phyloP scores from a whole-genome alignment of 1,140 invertebrate genomes.

The Odontomachus brunneus region DNA sequence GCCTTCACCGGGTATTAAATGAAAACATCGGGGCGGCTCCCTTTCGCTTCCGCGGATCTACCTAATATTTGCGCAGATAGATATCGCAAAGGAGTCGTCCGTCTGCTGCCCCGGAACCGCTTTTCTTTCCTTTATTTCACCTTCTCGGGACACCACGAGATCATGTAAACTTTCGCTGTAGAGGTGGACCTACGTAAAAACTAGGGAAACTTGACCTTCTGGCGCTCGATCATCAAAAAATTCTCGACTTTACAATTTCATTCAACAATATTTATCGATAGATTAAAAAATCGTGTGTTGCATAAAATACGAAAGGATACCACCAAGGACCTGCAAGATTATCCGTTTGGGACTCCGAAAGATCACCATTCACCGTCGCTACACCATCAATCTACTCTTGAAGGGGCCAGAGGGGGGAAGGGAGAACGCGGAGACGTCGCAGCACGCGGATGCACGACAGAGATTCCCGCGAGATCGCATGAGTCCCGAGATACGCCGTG shows the following conservation, averaged over 20 bases:
- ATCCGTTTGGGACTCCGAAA: neutral
- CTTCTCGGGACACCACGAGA: constrained; percentile 46
- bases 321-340: neutral
- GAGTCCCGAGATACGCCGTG: constrained; percentile 67
- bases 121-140: constrained; percentile 35
- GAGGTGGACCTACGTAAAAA: neutral
- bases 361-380: neutral
- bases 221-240: neutral
- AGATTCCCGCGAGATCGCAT: constrained; percentile 59
- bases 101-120: constrained; percentile 62
- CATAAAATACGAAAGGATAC: neutral
- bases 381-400: neutral
- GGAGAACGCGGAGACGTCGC: constrained; percentile 23
- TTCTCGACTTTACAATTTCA: neutral
- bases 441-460: neutral
- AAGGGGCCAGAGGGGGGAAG: neutral
- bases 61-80: constrained; percentile 82
- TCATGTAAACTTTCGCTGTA: neutral
- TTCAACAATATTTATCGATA: constrained; percentile 1
- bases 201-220: neutral
- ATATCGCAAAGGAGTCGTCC: constrained; percentile 83
- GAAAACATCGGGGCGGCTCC: constrained; percentile 81
- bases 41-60: constrained; percentile 65
- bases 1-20: constrained; percentile 83
- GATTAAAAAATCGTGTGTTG: neutral